These are phyloP conservation scores for Crocallis elinguaria DNA, from an alignment of 2,888 invertebrate species.

Conservation along the genomic window DNA sequence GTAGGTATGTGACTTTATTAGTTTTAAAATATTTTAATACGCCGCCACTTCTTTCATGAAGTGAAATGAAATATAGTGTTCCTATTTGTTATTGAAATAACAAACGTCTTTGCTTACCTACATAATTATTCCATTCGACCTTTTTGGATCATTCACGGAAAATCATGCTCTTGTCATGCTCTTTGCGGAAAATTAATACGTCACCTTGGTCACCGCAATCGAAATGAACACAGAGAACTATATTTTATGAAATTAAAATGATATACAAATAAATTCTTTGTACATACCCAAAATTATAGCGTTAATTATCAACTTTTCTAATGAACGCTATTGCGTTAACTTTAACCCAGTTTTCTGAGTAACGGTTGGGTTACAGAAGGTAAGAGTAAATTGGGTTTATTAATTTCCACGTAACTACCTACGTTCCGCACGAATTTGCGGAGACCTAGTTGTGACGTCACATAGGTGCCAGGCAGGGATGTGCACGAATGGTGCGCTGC, in stretches of 20 bases:
- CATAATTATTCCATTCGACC: no score
- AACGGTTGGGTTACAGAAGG: slow-evolving; percentile 63
- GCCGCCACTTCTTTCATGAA: no score
- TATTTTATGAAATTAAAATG: slow-evolving; percentile 35
- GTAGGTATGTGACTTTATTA: no score
- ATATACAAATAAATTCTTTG: slow-evolving; percentile 51
- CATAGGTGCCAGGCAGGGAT: slow-evolving; percentile 78
- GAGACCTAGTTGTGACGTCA: slow-evolving; percentile 74
- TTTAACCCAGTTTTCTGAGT: slow-evolving; percentile 65
- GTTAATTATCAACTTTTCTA: slow-evolving; percentile 30
- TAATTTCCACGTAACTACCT: slow-evolving; percentile 72
- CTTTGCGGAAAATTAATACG: no score
- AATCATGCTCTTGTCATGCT: no score
- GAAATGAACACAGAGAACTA: no score
- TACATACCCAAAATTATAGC: slow-evolving; percentile 40
- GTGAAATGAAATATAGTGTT: no score
- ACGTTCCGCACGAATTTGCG: slow-evolving; percentile 62
- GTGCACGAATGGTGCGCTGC: slow-evolving; percentile 60
- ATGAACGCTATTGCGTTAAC: slow-evolving; percentile 52
- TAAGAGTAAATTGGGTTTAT: slow-evolving; percentile 71
- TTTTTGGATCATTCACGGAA: no score
- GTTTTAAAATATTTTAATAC: no score
- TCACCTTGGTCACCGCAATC: no score
- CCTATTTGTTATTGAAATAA: no score
- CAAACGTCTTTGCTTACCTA: no score